phyloP scores from a whole-genome alignment of 2,113 vertebrate species.

The Syngnathus typhle region DNA sequence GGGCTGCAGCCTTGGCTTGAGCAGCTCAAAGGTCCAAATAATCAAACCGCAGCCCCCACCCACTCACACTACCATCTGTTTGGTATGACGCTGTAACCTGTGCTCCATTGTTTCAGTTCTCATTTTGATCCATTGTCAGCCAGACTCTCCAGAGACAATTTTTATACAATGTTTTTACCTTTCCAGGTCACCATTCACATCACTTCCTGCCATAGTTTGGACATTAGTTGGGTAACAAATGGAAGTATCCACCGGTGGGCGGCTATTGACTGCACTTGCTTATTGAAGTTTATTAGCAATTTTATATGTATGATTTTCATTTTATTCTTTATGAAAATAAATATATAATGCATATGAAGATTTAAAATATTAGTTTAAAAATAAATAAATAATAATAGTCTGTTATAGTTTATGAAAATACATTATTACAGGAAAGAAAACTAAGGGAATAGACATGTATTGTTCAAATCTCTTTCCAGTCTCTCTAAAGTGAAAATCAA shows the following conservation, averaged over 20 bases:
- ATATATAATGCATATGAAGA: neutral
- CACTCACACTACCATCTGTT: conserved; percentile 60
- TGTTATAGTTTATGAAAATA: no score
- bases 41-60: conserved; percentile 53
- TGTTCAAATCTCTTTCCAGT: no score
- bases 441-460: no score
- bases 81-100: conserved; percentile 53
- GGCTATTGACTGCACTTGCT: conserved; percentile 21
- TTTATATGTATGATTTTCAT: no score
- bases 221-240: conserved; percentile 46
- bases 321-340: conserved; percentile 19
- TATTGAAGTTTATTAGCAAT: conserved; percentile 9
- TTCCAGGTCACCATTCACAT: conserved; percentile 62
- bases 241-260: conserved; percentile 49
- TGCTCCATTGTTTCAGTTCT: conserved; percentile 70
- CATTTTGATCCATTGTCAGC: conserved; percentile 77
- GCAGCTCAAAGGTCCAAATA: conserved; percentile 47
- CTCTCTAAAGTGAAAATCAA: no score
- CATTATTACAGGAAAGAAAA: no score
- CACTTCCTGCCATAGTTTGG: conserved; percentile 70
- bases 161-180: conserved; percentile 60
- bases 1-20: conserved; percentile 60
- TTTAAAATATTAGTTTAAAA: neutral
- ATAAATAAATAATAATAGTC: no score
- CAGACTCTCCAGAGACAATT: conserved; percentile 61